These are phyloP conservation scores for Cyrtonyx montezumae DNA, from an alignment of 2,113 vertebrate genomes.

Conservation along the genomic window DNA sequence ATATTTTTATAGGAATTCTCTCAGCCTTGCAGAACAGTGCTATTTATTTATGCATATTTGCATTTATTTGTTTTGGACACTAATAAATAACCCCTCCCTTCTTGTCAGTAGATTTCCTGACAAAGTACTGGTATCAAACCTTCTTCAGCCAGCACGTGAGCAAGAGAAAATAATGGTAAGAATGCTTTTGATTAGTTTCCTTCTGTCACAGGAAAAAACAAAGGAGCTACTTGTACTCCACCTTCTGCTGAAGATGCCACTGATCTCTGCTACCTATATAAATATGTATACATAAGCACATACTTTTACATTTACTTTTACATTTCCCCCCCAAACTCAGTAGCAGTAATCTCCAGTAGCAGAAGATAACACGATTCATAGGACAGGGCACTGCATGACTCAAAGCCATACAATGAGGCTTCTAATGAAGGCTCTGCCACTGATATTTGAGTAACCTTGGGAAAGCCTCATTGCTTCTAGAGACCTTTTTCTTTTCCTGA, in stretches of 20 bases:
- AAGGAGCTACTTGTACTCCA: not conserved
- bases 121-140: not conserved
- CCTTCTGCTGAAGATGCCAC: not conserved
- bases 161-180: not conserved
- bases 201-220: not conserved
- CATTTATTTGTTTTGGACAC: not conserved
- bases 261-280: not conserved
- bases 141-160: not conserved
- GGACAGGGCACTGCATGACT: not conserved
- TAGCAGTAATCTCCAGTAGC: not conserved
- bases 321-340: not conserved
- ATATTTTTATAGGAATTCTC: not conserved
- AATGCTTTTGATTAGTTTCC: not conserved
- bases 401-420: not conserved
- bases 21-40: not conserved
- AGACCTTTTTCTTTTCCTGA: not conserved
- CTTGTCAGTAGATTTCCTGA: not conserved
- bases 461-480: not conserved
- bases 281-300: fast-evolving
- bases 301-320: too few species aligned
- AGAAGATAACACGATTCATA: not conserved
- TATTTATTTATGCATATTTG: constrained; percentile 6
- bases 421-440: not conserved
- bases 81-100: constrained; percentile 6
- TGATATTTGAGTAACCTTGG: not conserved